Percentiles rank a stretch among this genome's conserved stretches.
These are phyloP conservation scores for Apogon hyalosoma DNA, from an alignment of 2,797 vertebrate genomes.

Conservation along the genomic window DNA sequence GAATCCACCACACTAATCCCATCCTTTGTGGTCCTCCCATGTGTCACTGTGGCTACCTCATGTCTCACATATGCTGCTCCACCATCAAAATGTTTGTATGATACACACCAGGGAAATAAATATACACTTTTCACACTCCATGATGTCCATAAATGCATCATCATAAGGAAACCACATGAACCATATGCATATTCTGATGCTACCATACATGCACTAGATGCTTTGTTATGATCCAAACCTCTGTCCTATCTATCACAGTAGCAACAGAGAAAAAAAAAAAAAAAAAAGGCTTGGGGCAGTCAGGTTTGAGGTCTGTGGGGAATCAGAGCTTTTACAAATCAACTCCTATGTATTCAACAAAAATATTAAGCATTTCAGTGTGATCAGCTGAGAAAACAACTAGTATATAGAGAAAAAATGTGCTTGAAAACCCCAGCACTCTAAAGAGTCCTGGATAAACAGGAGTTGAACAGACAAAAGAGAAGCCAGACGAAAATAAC, in stretches of 20 bases:
- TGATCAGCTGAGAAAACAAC: conserved; percentile 33
- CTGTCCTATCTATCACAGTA: conserved; percentile 24
- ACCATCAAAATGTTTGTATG: conserved; percentile 16
- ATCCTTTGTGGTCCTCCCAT: conserved; percentile 33
- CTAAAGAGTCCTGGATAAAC: conserved; percentile 15
- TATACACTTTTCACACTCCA: neutral
- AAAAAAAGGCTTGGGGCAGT: conserved; percentile 24
- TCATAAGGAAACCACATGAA: neutral
- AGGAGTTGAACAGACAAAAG: conserved; percentile 64
- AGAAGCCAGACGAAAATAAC: conserved; percentile 47
- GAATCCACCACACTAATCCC: conserved; percentile 38
- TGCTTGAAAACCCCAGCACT: conserved; percentile 4
- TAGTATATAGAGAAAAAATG: conserved; percentile 3
- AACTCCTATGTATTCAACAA: conserved; percentile 7
- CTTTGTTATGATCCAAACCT: conserved; percentile 41
- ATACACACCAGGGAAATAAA: conserved; percentile 10
- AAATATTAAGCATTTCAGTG: conserved; percentile 15
- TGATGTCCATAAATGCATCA: conserved; percentile 7
- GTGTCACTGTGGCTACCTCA: conserved; percentile 41
- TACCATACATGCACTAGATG: conserved; percentile 31
- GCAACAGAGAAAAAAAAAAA: conserved; percentile 38
- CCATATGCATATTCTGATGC: conserved; percentile 10
- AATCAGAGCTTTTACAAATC: conserved; percentile 6
- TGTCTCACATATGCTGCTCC: conserved; percentile 34
- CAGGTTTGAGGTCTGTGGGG: conserved; percentile 13